phyloP scores from a whole-genome alignment of 2,888 invertebrate genomes.

The Tinea trinotella region DNA sequence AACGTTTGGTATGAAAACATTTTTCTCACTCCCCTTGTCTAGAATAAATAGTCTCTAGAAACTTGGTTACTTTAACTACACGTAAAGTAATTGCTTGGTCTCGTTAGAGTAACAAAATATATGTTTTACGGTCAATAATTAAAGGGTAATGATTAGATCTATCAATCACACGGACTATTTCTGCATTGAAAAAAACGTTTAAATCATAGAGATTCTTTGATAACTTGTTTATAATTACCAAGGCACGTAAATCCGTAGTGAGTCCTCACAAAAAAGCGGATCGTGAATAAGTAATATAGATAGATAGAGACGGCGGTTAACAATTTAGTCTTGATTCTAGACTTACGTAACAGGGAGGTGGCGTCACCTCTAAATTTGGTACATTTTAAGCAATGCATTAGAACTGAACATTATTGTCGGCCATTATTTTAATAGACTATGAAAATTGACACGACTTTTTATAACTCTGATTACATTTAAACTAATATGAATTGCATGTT shows the following conservation, averaged over 20 bases:
- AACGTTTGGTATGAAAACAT: conserved; percentile 6
- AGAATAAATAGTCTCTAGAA: neutral
- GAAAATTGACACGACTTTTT: neutral
- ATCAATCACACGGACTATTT: too few species aligned
- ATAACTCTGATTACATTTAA: neutral
- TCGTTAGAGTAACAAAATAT: too few species aligned
- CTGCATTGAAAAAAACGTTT: too few species aligned
- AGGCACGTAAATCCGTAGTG: too few species aligned
- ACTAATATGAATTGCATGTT: too few species aligned
- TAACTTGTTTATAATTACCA: too few species aligned
- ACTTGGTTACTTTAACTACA: too few species aligned
- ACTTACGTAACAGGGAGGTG: conserved; percentile 29
- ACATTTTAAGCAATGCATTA: conserved; percentile 3
- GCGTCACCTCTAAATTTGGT: conserved; percentile 32
- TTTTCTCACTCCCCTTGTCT: neutral
- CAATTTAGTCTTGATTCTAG: conserved; percentile 28
- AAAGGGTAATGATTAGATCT: too few species aligned
- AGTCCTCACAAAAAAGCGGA: too few species aligned
- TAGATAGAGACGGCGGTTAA: neutral
- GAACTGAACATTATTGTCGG: neutral
- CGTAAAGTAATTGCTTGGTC: too few species aligned
- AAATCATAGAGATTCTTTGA: too few species aligned
- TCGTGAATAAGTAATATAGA: neutral
- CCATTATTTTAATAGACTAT: neutral
- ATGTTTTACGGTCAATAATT: too few species aligned